Percentiles rank a stretch among this genome's conserved stretches.
phyloP scores from a whole-genome alignment of 2,113 vertebrate genomes.

The Oriolus oriolus region DNA sequence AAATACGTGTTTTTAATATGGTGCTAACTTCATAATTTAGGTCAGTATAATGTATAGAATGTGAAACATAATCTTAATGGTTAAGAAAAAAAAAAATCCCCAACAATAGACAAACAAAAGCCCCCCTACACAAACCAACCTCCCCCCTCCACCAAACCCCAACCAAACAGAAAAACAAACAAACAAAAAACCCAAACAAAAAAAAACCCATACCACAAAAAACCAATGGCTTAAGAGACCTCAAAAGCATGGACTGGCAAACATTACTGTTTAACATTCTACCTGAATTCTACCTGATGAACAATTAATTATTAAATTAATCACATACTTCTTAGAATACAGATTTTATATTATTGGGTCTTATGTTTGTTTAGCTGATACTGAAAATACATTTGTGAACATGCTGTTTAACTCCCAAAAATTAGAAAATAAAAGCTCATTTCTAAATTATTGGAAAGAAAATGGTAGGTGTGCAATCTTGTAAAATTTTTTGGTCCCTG shows the following conservation, averaged over 20 bases:
- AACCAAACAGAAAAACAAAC: neutral
- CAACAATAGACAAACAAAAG: neutral
- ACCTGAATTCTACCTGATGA: neutral
- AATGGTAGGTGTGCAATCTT: conserved; percentile 50
- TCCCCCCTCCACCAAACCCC: neutral
- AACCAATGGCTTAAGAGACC: conserved; percentile 55
- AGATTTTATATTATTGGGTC: neutral
- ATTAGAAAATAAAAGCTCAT: neutral
- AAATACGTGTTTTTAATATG: conserved; percentile 56
- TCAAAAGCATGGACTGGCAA: conserved; percentile 66
- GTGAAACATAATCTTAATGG: conserved; percentile 67
- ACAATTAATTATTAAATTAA: neutral
- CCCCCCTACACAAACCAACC: neutral
- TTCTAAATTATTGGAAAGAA: neutral
- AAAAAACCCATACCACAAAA: neutral
- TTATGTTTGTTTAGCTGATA: conserved; percentile 5
- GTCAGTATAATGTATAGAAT: conserved; percentile 73
- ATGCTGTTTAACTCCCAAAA: neutral
- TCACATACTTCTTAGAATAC: neutral
- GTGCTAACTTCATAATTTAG: conserved; percentile 76
- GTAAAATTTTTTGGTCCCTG: conserved; percentile 47
- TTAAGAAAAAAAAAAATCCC: neutral
- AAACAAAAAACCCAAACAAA: neutral
- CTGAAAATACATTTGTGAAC: neutral
- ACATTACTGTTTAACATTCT: conserved; percentile 49